Percentiles rank a stretch among this genome's conserved stretches.
phyloP scores from a whole-genome alignment of 2,113 vertebrate species.

The Phaethornis superciliosus region DNA sequence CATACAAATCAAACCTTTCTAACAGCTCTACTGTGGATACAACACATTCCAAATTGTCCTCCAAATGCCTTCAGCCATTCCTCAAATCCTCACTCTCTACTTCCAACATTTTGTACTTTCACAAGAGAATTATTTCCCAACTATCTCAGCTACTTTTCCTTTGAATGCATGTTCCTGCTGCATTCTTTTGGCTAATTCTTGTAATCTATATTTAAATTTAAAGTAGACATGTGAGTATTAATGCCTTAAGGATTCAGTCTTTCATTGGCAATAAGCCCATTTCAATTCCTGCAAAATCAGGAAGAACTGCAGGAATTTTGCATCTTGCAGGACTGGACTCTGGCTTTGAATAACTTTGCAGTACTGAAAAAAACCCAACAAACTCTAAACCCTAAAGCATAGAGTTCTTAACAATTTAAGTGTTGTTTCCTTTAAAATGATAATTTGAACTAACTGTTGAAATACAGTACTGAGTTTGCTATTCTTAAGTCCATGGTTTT shows the following conservation, averaged over 20 bases:
- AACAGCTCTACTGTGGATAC: background rate
- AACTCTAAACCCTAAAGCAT: background rate
- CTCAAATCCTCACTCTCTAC: background rate
- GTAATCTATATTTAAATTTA: constrained; percentile 37
- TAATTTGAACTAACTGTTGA: background rate
- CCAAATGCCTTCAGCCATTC: background rate
- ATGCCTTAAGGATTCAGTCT: background rate
- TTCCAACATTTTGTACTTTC: background rate
- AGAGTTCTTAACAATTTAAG: background rate
- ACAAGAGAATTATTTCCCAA: background rate
- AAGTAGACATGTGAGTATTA: background rate
- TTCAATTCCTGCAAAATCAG: background rate
- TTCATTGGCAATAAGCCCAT: background rate
- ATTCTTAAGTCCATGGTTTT: background rate
- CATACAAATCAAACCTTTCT: background rate
- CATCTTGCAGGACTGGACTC: background rate
- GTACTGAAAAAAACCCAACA: background rate
- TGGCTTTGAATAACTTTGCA: background rate
- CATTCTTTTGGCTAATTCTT: constrained; percentile 15
- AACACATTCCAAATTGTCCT: constrained; percentile 2
- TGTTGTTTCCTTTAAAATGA: background rate
- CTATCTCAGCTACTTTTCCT: background rate
- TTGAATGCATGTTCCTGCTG: background rate
- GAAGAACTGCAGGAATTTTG: background rate
- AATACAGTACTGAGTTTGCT: background rate